These are phyloP conservation scores for Drosophila lutescens DNA, from an alignment of 2,888 invertebrate genomes.

Conservation along the genomic window DNA sequence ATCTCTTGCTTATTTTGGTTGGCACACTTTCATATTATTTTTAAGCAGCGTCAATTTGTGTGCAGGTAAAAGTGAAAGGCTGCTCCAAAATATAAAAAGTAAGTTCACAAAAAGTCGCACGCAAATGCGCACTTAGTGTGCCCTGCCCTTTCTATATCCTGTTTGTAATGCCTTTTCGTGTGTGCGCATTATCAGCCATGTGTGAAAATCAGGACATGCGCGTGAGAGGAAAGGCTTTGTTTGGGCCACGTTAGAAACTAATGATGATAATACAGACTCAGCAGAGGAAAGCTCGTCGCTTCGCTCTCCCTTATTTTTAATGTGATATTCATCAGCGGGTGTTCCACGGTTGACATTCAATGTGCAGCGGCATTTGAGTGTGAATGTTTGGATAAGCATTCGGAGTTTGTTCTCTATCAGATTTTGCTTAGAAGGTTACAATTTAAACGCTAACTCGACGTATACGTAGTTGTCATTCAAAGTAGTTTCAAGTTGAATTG, in stretches of 20 bases:
- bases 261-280: constrained; percentile 55
- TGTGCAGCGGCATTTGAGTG: constrained; percentile 60
- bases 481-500: constrained; percentile 1
- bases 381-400: constrained; percentile 59
- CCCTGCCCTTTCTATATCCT: constrained; percentile 47
- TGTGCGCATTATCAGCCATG: constrained; percentile 70
- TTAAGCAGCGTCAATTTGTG: constrained; percentile 23
- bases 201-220: constrained; percentile 74
- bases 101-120: constrained; percentile 50
- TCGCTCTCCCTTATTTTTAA: constrained; percentile 19
- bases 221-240: constrained; percentile 63
- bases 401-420: background rate
- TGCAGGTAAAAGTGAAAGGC: constrained; percentile 53
- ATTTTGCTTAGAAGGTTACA: background rate
- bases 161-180: constrained; percentile 26
- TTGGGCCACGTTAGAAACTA: constrained; percentile 53
- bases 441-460: background rate
- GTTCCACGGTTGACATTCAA: constrained; percentile 9
- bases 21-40: constrained; percentile 26
- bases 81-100: constrained; percentile 42
- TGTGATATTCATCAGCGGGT: constrained; percentile 47
- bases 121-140: constrained; percentile 66
- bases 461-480: background rate
- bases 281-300: constrained; percentile 3
- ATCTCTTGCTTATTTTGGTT: background rate